Conservation (phyloP, 2,888 invertebrate species). For the Dromius quadrimaculatus region DNA sequence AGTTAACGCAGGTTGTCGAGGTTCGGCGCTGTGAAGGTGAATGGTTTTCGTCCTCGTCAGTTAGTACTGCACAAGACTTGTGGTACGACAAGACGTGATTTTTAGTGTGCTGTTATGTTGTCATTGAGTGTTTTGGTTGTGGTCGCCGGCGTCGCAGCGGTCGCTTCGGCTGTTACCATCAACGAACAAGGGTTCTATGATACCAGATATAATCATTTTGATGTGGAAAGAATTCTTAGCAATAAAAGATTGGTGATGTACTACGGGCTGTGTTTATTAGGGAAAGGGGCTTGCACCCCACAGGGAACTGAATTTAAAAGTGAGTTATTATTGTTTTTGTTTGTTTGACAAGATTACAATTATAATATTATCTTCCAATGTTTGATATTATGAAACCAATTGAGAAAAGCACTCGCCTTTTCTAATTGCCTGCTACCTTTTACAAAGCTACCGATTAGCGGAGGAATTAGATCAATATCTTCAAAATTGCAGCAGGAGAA, state of each 20-base stretch:
- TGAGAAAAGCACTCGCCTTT: neutral
- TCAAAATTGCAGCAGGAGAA: no score
- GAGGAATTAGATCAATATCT: neutral
- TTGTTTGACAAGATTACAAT: no score
- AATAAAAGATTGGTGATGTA: conserved; percentile 78
- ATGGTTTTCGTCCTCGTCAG: neutral
- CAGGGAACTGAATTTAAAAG: conserved; percentile 80
- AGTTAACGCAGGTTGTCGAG: neutral
- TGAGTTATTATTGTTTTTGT: conserved; percentile 69
- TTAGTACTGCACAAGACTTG: neutral
- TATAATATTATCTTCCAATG: neutral
- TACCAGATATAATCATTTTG: conserved; percentile 77
- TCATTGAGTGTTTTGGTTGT: neutral
- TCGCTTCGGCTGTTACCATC: conserved; percentile 7
- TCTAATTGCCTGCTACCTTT: neutral
- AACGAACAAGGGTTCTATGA: conserved; percentile 62
- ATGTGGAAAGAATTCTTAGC: conserved; percentile 76
- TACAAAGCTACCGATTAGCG: neutral
- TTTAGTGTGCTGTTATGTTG: conserved; percentile 14
- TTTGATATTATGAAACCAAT: neutral
- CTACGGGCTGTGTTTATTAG: conserved; percentile 79
- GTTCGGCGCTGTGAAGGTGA: neutral
- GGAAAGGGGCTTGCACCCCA: conserved; percentile 77
- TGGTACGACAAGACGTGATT: neutral
- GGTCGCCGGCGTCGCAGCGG: neutral